phyloP scores from a whole-genome alignment of 2,797 vertebrate species.

The Scarus forsteni region DNA sequence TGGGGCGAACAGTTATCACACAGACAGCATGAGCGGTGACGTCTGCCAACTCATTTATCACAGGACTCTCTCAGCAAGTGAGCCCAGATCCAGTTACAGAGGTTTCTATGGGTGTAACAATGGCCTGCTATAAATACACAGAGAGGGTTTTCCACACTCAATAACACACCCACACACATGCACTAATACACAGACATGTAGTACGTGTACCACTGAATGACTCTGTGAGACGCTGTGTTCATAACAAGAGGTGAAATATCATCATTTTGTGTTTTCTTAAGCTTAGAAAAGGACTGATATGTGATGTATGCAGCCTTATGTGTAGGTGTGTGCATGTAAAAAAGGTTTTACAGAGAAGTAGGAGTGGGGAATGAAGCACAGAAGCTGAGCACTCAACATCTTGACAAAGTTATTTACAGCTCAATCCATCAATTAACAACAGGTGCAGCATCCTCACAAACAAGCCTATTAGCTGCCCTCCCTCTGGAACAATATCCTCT shows the following conservation, averaged over 20 bases:
- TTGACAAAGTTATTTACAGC: slow-evolving; percentile 78
- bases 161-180: slow-evolving; percentile 63
- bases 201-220: slow-evolving; percentile 8
- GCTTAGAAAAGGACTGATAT: neutral
- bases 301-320: slow-evolving; percentile 4
- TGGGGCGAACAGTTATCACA: slow-evolving; percentile 63
- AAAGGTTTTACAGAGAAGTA: slow-evolving; percentile 14
- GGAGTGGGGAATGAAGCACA: slow-evolving; percentile 18
- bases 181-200: slow-evolving; percentile 27
- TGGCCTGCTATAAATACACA: slow-evolving; percentile 83
- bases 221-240: slow-evolving; percentile 1
- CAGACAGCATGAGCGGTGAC: slow-evolving; percentile 71
- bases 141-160: slow-evolving; percentile 81
- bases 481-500: slow-evolving; percentile 73
- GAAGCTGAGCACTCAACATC: slow-evolving; percentile 50
- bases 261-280: neutral
- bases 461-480: slow-evolving; percentile 78
- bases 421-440: slow-evolving; percentile 77
- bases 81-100: slow-evolving; percentile 81
- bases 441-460: slow-evolving; percentile 79
- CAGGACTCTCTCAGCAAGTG: slow-evolving; percentile 62
- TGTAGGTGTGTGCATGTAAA: slow-evolving; percentile 12
- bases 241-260: neutral
- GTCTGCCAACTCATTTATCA: slow-evolving; percentile 81
- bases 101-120: slow-evolving; percentile 84